phyloP scores from a whole-genome alignment of 2,113 vertebrate species.

The Triplophysa siluroides region DNA sequence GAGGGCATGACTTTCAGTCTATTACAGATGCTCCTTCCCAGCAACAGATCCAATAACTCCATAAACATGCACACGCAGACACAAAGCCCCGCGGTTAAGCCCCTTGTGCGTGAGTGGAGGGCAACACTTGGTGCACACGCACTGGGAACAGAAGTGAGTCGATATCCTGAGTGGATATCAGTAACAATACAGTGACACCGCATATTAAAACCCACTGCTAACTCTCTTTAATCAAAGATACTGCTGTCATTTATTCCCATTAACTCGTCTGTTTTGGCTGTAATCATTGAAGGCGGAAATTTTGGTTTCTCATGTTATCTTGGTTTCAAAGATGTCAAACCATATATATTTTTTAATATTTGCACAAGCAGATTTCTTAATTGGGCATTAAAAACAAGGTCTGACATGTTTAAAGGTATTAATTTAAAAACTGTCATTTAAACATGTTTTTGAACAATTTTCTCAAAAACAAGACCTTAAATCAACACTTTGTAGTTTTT shows the following conservation, averaged over 20 bases:
- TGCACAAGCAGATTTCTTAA: too few species aligned
- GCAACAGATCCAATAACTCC: not conserved
- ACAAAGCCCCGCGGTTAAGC: not conserved
- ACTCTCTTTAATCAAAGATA: not conserved
- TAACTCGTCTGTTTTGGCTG: too few species aligned
- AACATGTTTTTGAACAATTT: too few species aligned
- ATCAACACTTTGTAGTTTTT: too few species aligned
- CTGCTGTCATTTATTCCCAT: not conserved
- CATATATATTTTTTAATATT: too few species aligned
- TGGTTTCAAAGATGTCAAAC: too few species aligned
- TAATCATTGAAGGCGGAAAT: too few species aligned
- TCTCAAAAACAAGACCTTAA: too few species aligned
- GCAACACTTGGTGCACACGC: not conserved
- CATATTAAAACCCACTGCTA: not conserved
- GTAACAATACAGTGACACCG: not conserved
- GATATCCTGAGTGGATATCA: slow-evolving; percentile 10
- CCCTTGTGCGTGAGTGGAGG: not conserved
- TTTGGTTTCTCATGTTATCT: too few species aligned
- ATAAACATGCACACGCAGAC: not conserved
- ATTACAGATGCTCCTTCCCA: slow-evolving; percentile 30
- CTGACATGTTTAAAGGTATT: too few species aligned
- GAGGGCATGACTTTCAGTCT: slow-evolving; percentile 15
- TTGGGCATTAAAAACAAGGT: too few species aligned
- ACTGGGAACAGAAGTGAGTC: not conserved
- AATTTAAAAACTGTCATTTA: too few species aligned